Conservation (phyloP, 1,140 invertebrate genomes). For the Macrobrachium rosenbergii region DNA sequence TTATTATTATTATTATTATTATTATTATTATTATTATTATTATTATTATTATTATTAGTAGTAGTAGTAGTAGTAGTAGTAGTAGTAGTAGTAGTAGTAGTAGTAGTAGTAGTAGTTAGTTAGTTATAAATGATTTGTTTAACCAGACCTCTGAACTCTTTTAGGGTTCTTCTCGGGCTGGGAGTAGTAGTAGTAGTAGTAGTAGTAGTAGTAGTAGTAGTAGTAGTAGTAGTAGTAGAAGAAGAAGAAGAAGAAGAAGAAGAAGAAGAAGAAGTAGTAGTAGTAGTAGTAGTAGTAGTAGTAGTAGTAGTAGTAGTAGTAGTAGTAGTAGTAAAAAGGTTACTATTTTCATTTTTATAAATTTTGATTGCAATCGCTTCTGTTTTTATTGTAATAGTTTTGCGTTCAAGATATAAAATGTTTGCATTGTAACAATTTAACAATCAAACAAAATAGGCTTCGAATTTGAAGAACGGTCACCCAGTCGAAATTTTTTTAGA, state of each 20-base stretch:
- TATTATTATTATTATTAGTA: background rate
- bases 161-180: too few relatives aligned
- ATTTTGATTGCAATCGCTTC: too few relatives aligned
- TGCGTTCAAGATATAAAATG: too few relatives aligned
- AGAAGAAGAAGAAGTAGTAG: background rate
- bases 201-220: background rate
- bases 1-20: constrained; percentile 4
- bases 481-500: too few relatives aligned
- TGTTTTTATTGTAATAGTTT: too few relatives aligned
- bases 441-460: too few relatives aligned
- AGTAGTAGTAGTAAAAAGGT: background rate
- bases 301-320: background rate
- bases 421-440: too few relatives aligned
- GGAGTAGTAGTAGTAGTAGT: background rate
- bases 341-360: too few relatives aligned
- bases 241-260: background rate
- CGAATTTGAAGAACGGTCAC: too few relatives aligned
- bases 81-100: background rate
- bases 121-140: background rate
- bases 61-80: background rate
- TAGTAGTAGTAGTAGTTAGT: background rate
- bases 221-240: background rate
- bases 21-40: background rate
- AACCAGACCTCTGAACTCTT: too few relatives aligned
- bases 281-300: background rate